Percentiles rank a stretch among this genome's conserved stretches.
These are phyloP conservation scores for Sebastes cheni DNA, from an alignment of 2,797 vertebrate genomes.

Conservation along the genomic window DNA sequence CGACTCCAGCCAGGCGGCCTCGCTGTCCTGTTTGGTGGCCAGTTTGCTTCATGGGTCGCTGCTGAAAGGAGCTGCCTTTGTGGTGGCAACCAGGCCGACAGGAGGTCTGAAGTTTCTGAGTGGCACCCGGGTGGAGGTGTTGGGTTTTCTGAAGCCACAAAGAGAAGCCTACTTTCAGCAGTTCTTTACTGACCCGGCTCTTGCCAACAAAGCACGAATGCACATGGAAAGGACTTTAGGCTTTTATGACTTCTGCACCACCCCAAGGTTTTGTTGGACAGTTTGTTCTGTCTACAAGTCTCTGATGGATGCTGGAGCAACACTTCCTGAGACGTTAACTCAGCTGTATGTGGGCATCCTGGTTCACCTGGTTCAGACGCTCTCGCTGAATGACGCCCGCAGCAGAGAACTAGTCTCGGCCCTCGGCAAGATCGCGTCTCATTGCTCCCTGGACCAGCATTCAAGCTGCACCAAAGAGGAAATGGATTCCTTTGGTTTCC, in stretches of 20 bases:
- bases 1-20: constrained; percentile 38
- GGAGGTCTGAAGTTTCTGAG: constrained; percentile 23
- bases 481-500: constrained; percentile 55
- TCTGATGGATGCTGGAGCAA: constrained; percentile 43
- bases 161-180: constrained; percentile 66
- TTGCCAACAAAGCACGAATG: constrained; percentile 45
- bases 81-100: constrained; percentile 68
- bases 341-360: constrained; percentile 71
- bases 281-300: constrained; percentile 71
- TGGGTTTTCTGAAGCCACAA: constrained; percentile 79
- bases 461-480: constrained; percentile 50
- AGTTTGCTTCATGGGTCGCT: constrained; percentile 77
- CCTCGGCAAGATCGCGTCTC: constrained; percentile 73
- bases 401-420: constrained; percentile 56
- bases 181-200: constrained; percentile 65
- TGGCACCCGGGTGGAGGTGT: constrained; percentile 50
- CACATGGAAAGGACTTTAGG: constrained; percentile 76
- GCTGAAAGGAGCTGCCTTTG: constrained; percentile 72
- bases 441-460: constrained; percentile 20
- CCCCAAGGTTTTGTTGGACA: constrained; percentile 83
- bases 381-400: background rate
- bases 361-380: constrained; percentile 52
- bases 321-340: constrained; percentile 77
- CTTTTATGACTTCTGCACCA: constrained; percentile 71
- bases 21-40: constrained; percentile 60